Evolutionary conservation across 1,140 invertebrate genomes (phyloP), one percentile per base, ranked within the genome.

Genomic region (Drosophila chauvacae): DNA sequence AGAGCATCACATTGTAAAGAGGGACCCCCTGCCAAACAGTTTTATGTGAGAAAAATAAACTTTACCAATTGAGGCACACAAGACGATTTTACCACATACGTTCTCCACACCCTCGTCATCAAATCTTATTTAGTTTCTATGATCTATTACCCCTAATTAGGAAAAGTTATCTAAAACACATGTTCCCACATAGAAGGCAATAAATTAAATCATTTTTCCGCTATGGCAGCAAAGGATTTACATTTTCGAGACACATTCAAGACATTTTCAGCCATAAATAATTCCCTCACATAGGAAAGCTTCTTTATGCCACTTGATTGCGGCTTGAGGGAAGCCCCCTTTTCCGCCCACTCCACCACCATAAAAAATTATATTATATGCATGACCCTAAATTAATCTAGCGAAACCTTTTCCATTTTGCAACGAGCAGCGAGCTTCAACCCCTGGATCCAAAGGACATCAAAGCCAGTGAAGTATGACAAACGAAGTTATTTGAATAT

Each of bases 311-410:
- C 64, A 86, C 70, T 79, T 76, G 83, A 80, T 82, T 82, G 80
- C 62, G 79, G 83, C 71, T 60, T 66, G 47, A 35, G 35, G 30
- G 33, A 51, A 47, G 18, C 14, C 44, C 47, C 44, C 37, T 53
- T 50, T 39, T 33, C 42, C 44, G 14, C 13, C 48, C 59, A 50
- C 58, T 50, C 70, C 47, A 37, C 66, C 26, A 58, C 39, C 50
- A 65, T 90, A 90, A 90, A 90, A 91, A 91, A 91, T 91, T 65
- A 88, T 81, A 73, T 87, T 88, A 87, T 91, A 91, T 91, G 88
- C 88, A 84, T 91, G 88, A 91, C 88, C 88, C 83, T 71, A 91
- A 91, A 91, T 91, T 91, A 91, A 91, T 91, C 88, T 91, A 91
- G 80, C 88, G 88, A 91, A 91, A 91, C 88, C 87, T 84, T 79